Evolutionary conservation across 2,888 invertebrate species (phyloP).

Genomic region (Tetragonisca angustula): DNA sequence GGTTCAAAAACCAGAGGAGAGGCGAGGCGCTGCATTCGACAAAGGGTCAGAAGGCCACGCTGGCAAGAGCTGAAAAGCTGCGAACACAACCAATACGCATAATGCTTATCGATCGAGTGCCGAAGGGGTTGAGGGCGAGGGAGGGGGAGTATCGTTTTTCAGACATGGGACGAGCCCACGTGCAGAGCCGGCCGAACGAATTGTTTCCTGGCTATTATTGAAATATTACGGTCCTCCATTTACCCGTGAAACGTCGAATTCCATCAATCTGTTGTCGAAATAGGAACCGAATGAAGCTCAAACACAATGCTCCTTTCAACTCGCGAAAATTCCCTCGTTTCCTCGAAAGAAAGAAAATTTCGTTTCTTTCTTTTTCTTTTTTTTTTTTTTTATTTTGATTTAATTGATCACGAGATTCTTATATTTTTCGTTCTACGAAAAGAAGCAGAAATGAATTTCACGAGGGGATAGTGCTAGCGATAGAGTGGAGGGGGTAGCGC

Average conservation of each 20-base stretch:
- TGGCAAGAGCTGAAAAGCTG: not conserved
- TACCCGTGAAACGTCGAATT: slow-evolving; percentile 20
- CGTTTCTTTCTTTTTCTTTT: no score
- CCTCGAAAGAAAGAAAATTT: not conserved
- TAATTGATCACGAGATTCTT: not conserved
- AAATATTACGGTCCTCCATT: slow-evolving; percentile 45
- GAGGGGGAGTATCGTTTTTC: not conserved
- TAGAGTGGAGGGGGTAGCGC: no score
- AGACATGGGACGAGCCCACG: not conserved
- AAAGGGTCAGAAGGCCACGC: not conserved
- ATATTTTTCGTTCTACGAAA: not conserved
- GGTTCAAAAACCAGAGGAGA: not conserved
- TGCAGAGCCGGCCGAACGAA: not conserved
- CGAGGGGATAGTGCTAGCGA: no score
- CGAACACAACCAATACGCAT: slow-evolving; percentile 39
- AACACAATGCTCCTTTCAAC: not conserved
- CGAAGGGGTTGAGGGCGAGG: no score
- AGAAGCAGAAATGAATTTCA: no score
- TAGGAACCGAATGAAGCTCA: not conserved
- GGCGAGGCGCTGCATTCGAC: not conserved
- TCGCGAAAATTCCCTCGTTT: not conserved
- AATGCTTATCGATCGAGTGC: slow-evolving; percentile 48
- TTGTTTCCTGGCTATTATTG: slow-evolving; percentile 45
- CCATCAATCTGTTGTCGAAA: not conserved
- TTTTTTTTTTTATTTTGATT: not conserved